These are phyloP conservation scores for Acanthiza pusilla DNA, from an alignment of 2,797 vertebrate genomes.

Conservation along the genomic window DNA sequence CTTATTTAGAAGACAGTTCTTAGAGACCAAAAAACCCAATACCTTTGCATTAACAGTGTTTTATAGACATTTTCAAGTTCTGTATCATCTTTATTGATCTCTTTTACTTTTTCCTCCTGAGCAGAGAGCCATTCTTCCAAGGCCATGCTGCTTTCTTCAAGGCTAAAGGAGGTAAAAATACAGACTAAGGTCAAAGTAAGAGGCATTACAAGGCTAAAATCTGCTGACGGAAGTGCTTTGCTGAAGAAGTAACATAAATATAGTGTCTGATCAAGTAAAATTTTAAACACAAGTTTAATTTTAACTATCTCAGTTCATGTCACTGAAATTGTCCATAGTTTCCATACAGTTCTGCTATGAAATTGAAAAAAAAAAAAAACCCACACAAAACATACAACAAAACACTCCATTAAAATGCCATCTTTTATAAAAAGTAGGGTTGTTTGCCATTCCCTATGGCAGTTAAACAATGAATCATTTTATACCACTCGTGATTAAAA, in stretches of 20 bases:
- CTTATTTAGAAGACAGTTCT: neutral
- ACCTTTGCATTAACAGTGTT: slow-evolving; percentile 82
- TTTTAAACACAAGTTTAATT: neutral
- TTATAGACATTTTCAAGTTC: slow-evolving; percentile 69
- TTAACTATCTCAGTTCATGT: neutral
- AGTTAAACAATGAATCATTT: neutral
- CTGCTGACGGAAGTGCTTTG: neutral
- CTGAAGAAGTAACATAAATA: neutral
- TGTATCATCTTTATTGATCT: slow-evolving; percentile 54
- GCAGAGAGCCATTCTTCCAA: slow-evolving; percentile 81
- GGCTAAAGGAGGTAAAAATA: slow-evolving; percentile 65
- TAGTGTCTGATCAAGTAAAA: neutral
- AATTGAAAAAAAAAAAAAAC: neutral
- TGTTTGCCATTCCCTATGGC: neutral
- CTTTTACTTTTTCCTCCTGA: slow-evolving; percentile 76
- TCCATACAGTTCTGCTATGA: neutral
- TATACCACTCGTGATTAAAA: neutral
- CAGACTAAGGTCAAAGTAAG: neutral
- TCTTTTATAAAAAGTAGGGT: neutral
- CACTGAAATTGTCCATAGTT: neutral
- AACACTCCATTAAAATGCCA: neutral
- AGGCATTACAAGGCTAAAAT: neutral
- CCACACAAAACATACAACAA: neutral
- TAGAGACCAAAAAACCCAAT: neutral
- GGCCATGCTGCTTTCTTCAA: slow-evolving; percentile 75